These are phyloP conservation scores for Thera obeliscata DNA, from an alignment of 2,888 invertebrate species.

Conservation along the genomic window DNA sequence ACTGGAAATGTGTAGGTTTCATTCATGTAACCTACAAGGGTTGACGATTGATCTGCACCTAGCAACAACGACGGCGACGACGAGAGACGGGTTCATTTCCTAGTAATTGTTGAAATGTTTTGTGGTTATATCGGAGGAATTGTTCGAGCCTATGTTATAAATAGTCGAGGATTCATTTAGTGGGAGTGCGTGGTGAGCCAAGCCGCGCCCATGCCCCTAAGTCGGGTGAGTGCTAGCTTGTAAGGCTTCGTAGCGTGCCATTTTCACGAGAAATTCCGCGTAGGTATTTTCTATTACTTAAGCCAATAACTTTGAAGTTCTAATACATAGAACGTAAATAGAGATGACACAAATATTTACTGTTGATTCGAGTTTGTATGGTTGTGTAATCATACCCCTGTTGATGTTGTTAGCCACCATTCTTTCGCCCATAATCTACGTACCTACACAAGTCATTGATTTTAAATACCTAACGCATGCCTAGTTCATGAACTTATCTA, in stretches of 20 bases:
- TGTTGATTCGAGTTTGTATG: conserved; percentile 20
- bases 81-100: conserved; percentile 61
- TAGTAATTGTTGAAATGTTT: conserved; percentile 61
- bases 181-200: conserved; percentile 73
- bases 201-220: conserved; percentile 83
- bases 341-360: conserved; percentile 28
- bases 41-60: conserved; percentile 72
- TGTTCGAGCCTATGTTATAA: conserved; percentile 65
- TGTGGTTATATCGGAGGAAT: conserved; percentile 68
- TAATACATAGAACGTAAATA: conserved; percentile 43
- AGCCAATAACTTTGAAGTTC: conserved; percentile 55
- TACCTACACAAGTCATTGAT: conserved; percentile 11
- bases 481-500: neutral
- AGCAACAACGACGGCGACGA: conserved; percentile 73
- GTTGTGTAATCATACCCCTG: conserved; percentile 27
- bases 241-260: conserved; percentile 79
- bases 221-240: conserved; percentile 80
- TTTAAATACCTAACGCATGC: neutral
- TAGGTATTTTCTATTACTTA: conserved; percentile 54
- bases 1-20: conserved; percentile 72
- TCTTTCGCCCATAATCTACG: neutral
- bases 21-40: conserved; percentile 77
- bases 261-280: conserved; percentile 64
- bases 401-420: conserved; percentile 24
- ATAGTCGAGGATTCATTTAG: conserved; percentile 77